These are phyloP conservation scores for Drosophila algonquin DNA, from an alignment of 2,888 invertebrate species.

Conservation along the genomic window DNA sequence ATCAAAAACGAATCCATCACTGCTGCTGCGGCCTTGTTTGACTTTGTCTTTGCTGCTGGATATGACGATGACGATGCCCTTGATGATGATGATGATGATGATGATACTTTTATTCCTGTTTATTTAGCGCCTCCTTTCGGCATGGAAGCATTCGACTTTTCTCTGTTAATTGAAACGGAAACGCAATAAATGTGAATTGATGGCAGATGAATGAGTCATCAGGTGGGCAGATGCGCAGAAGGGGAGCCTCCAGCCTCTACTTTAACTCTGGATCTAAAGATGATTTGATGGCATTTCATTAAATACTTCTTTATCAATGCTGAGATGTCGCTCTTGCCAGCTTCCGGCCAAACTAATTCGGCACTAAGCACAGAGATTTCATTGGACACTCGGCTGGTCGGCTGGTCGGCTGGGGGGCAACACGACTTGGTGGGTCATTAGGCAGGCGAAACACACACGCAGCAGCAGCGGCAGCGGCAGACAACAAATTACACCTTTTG, in stretches of 20 bases:
- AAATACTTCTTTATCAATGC: conserved; percentile 52
- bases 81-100: conserved; percentile 33
- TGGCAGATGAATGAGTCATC: conserved; percentile 13
- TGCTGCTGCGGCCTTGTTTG: conserved; percentile 59
- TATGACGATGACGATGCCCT: not conserved
- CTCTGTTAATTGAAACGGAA: conserved; percentile 32
- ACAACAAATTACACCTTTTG: conserved; percentile 66
- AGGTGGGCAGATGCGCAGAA: not conserved
- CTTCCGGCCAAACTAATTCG: conserved; percentile 24
- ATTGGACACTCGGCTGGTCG: conserved; percentile 19
- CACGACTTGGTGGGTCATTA: conserved; percentile 40
- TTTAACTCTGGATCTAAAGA: conserved; percentile 11
- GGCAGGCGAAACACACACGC: conserved; percentile 8
- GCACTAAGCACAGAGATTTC: conserved; percentile 43
- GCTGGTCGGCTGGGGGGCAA: conserved; percentile 12
- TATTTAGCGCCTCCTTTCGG: conserved; percentile 3
- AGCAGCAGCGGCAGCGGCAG: conserved; percentile 14
- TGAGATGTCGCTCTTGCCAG: not conserved
- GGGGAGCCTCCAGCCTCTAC: not conserved
- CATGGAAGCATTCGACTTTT: conserved; percentile 7
- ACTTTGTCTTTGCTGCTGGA: conserved; percentile 20
- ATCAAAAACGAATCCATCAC: conserved; percentile 72
- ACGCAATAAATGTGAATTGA: conserved; percentile 26
- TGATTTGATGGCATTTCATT: conserved; percentile 52
- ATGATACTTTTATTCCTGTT: conserved; percentile 26